phyloP scores from a whole-genome alignment of 2,113 vertebrate species.

The Chloebia gouldiae region DNA sequence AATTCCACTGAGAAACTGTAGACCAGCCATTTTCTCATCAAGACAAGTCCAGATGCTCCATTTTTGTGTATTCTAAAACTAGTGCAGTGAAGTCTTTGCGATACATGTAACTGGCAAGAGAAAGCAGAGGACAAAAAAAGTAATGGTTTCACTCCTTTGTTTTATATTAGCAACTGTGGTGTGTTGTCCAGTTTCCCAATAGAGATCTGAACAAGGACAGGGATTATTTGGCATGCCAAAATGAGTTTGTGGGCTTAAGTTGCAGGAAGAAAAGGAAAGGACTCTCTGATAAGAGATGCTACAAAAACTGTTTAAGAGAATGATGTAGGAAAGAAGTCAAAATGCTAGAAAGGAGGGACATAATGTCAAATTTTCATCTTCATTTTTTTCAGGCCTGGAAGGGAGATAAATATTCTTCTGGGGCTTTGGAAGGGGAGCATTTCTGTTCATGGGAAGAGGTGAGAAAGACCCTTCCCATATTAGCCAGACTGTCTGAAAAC shows the following conservation, averaged over 20 bases:
- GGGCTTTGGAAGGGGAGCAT: not conserved
- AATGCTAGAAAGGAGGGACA: not conserved
- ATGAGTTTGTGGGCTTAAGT: not conserved
- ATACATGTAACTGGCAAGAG: slow-evolving; percentile 22
- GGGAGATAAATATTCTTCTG: not conserved
- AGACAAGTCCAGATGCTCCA: slow-evolving; percentile 58
- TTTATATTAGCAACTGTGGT: slow-evolving; percentile 29
- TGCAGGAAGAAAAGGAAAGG: not conserved
- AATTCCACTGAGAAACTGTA: slow-evolving; percentile 52
- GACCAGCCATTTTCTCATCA: slow-evolving; percentile 69
- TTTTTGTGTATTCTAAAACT: slow-evolving; percentile 56
- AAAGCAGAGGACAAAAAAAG: slow-evolving; percentile 9
- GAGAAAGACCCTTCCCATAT: not conserved
- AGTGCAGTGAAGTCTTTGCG: slow-evolving; percentile 25
- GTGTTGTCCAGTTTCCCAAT: not conserved
- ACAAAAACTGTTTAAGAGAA: not conserved
- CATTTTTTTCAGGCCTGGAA: not conserved
- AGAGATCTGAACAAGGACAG: not conserved
- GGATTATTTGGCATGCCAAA: not conserved
- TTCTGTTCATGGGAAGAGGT: not conserved
- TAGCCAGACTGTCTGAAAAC: not conserved
- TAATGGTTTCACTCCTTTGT: not conserved
- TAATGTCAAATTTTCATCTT: not conserved
- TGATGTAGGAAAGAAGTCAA: not conserved
- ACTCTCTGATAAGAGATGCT: not conserved